phyloP scores from a whole-genome alignment of 2,797 vertebrate species.

The Amblyopsis hoosieri region DNA sequence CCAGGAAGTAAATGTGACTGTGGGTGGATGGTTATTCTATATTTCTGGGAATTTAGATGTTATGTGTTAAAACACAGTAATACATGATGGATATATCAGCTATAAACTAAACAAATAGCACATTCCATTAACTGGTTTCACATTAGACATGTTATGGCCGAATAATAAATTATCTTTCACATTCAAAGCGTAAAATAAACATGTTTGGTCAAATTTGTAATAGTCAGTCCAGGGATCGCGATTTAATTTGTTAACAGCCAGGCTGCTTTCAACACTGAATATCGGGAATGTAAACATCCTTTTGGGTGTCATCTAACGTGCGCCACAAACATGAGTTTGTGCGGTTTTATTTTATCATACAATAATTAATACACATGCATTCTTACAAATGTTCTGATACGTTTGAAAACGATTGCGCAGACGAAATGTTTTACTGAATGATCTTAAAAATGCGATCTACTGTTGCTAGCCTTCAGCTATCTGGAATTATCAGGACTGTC shows the following conservation, averaged over 20 bases:
- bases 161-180: constrained; percentile 3
- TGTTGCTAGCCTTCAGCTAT: constrained; percentile 60
- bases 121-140: constrained; percentile 4
- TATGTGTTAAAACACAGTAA: constrained; percentile 8
- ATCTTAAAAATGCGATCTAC: constrained; percentile 58
- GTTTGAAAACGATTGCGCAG: constrained; percentile 42
- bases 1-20: background rate
- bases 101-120: constrained; percentile 58
- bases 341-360: background rate
- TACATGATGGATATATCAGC: constrained; percentile 35
- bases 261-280: constrained; percentile 32
- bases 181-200: constrained; percentile 19
- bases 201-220: background rate
- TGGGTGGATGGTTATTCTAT: background rate
- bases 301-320: constrained; percentile 42
- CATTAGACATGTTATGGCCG: background rate
- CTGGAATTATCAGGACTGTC: constrained; percentile 39
- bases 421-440: constrained; percentile 49
- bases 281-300: constrained; percentile 66
- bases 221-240: constrained; percentile 17
- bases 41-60: background rate
- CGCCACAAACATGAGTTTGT: constrained; percentile 4
- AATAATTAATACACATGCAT: background rate
- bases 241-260: constrained; percentile 20
- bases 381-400: constrained; percentile 1